Evolutionary conservation across 2,797 vertebrate species (phyloP), one percentile per base, ranked within the genome.

Genomic region (Sebastiscus albofasciatus): DNA sequence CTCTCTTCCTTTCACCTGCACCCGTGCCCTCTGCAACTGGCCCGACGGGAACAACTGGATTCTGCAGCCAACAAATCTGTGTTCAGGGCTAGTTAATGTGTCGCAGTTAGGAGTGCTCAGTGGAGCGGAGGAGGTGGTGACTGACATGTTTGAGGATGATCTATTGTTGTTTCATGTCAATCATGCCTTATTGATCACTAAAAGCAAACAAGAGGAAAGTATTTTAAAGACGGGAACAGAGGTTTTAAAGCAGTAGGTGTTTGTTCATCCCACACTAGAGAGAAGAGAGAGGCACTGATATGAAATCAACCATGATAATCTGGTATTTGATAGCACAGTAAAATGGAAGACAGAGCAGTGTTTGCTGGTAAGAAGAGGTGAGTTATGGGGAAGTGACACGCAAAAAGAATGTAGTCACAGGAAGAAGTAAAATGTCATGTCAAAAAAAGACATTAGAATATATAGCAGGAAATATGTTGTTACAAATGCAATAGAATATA

Each of bases 21-120:
- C 83, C 79, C 70, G 22, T 81, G 74, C 77, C 75, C 64, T 58
- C 72, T 74, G 77, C 81, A 90, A 95, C 94, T 90, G 80, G 90
- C 87, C 86, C 2, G 36, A 95, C 94, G 8, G 77, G 95, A 94
- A 92, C 87, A 82, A 94, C 95, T 87, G 90, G 93, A 94, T 95
- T 93, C 80, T 81, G 84, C 67, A 77, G 81, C 77, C 67, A 68
- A 75, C 83, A 87, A 92, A 94, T 93, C 87, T 79, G 67, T 69
- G 71, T 73, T 65, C 8, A 16, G 39, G 26, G 18, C 72, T 87
- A 82, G 83, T 83, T 90, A 85, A 91, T 89, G 87, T 84, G 84
- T 90, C 6, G 29, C 76, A 39, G 49, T 22, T 49, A 71, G n/a
- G 71, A 85, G 70, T 56, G 52, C 29, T 86, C 65, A 77, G 52